Conservation (phyloP, 37 sponge, comb jelly and placozoan species). For the Spongilla lacustris region DNA sequence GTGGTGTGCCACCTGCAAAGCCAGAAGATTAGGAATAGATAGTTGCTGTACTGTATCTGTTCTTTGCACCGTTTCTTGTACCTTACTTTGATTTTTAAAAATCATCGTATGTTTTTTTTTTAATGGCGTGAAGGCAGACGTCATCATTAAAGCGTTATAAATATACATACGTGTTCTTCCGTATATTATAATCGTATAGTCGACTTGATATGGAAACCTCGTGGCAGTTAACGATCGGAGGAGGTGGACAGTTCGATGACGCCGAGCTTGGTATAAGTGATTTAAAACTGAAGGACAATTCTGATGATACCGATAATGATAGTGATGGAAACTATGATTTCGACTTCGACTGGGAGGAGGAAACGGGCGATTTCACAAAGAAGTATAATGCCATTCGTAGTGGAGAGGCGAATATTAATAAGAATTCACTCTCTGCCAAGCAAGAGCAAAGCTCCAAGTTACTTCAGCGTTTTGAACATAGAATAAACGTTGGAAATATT, state of each 20-base stretch:
- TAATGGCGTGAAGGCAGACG: too few species aligned
- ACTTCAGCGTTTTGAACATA: slow-evolving; percentile 61
- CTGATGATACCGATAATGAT: background rate
- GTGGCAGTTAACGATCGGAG: slow-evolving; percentile 3
- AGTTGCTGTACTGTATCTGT: background rate
- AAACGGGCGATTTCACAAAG: slow-evolving; percentile 81
- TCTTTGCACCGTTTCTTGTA: background rate
- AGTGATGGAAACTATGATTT: slow-evolving; percentile 15
- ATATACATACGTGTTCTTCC: background rate
- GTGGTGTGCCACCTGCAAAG: slow-evolving; percentile 97
- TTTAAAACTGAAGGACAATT: background rate
- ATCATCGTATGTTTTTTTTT: too few species aligned
- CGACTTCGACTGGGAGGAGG: slow-evolving; percentile 37
- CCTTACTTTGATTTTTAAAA: background rate
- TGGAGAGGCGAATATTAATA: slow-evolving; percentile 16
- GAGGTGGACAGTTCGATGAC: slow-evolving; percentile 55
- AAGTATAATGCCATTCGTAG: slow-evolving; percentile 69
- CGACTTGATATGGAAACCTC: background rate
- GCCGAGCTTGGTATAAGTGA: background rate
- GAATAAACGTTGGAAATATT: slow-evolving; percentile 75
- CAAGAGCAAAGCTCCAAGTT: background rate
- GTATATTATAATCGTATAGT: background rate
- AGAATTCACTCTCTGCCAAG: background rate
- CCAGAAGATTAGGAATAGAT: slow-evolving; percentile 72
- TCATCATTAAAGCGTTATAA: background rate